phyloP scores from a whole-genome alignment of 1,140 invertebrate genomes.

The Saxidomus purpurata region DNA sequence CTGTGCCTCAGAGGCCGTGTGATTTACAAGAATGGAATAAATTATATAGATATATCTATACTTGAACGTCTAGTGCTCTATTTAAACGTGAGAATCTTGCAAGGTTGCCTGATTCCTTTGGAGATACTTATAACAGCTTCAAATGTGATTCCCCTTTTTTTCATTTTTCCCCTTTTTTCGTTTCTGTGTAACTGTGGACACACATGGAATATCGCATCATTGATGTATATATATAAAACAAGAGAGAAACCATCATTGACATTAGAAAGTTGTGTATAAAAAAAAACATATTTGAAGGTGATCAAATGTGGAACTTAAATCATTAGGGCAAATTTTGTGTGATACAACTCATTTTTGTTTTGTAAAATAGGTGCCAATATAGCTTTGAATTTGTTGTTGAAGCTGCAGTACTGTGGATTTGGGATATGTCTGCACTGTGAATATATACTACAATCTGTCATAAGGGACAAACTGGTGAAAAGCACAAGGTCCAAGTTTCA shows the following conservation, averaged over 20 bases:
- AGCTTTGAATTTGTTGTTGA: conserved; percentile 49
- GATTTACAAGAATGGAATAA: conserved; percentile 25
- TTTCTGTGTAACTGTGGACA: background rate
- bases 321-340: conserved; percentile 53
- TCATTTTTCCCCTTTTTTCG: background rate
- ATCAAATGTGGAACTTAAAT: background rate
- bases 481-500: no score
- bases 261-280: background rate
- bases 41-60: conserved; percentile 42
- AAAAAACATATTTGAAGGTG: background rate
- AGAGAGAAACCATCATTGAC: background rate
- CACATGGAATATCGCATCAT: background rate
- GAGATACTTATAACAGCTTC: conserved; percentile 12
- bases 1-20: conserved; percentile 38
- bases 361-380: conserved; percentile 40
- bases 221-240: conserved; percentile 11
- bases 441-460: no score
- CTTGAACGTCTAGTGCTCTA: conserved; percentile 1
- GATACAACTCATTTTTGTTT: conserved; percentile 40
- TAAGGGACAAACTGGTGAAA: no score
- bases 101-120: conserved; percentile 1
- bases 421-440: background rate
- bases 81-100: conserved; percentile 20
- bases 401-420: background rate
- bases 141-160: conserved; percentile 27